Evolutionary conservation across 2,888 invertebrate genomes (phyloP).

Genomic region (Noctua janthe): DNA sequence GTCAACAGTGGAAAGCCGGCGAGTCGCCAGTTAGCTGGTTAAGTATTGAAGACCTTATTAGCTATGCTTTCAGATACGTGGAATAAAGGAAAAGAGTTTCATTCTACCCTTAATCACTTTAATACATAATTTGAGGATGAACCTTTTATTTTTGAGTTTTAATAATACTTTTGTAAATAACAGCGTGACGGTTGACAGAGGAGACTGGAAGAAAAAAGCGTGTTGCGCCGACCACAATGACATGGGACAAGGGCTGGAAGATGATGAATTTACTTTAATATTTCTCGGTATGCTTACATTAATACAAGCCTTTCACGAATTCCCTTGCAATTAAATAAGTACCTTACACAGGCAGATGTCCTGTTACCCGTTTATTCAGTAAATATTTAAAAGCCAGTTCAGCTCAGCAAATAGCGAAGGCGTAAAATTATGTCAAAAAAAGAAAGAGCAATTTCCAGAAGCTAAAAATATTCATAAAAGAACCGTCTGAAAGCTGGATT

Average conservation of each 20-base stretch:
- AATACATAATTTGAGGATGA: neutral
- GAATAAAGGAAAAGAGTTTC: neutral
- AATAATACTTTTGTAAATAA: neutral
- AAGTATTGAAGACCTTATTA: slow-evolving; percentile 19
- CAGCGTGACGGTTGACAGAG: neutral
- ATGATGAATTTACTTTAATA: neutral
- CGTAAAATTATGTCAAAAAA: slow-evolving; percentile 25
- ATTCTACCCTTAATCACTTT: neutral
- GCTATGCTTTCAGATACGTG: slow-evolving; percentile 10
- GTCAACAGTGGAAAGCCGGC: slow-evolving; percentile 36
- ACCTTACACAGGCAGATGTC: neutral
- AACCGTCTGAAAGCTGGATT: slow-evolving; percentile 56
- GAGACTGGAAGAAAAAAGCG: neutral
- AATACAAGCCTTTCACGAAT: neutral
- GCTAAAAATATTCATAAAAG: slow-evolving; percentile 55
- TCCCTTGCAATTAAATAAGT: neutral
- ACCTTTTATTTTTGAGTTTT: neutral
- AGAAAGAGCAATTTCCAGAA: slow-evolving; percentile 41
- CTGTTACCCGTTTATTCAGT: slow-evolving; percentile 7
- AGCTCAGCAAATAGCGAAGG: neutral
- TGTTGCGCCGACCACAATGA: no score
- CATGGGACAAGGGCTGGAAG: no score
- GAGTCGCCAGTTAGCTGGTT: slow-evolving; percentile 23
- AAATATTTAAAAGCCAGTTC: slow-evolving; percentile 18
- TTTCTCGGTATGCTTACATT: neutral